A percentile compares a stretch with the other conserved stretches of the same genome.
phyloP scores from a whole-genome alignment of 2,888 invertebrate species.

The Lampropteryx suffumata region DNA sequence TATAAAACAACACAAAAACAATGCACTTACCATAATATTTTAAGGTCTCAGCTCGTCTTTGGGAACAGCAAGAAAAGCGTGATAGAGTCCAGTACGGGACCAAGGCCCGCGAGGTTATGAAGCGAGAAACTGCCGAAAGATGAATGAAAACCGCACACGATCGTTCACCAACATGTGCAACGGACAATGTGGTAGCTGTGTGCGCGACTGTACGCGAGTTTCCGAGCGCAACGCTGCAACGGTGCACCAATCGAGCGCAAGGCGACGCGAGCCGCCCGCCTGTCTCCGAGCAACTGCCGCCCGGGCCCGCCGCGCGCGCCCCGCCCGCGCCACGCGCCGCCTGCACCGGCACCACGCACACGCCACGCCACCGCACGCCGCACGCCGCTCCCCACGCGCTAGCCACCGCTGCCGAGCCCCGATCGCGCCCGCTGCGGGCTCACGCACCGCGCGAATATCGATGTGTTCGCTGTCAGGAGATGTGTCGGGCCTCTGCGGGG shows the following conservation, averaged over 20 bases:
- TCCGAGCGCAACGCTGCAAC: slow-evolving; percentile 64
- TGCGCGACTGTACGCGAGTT: slow-evolving; percentile 61
- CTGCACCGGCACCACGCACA: slow-evolving; percentile 51
- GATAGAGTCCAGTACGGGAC: slow-evolving; percentile 32
- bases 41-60: slow-evolving; percentile 18
- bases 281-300: slow-evolving; percentile 77
- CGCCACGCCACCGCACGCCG: slow-evolving; percentile 54
- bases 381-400: slow-evolving; percentile 52
- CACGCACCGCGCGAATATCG: slow-evolving; percentile 76
- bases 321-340: slow-evolving; percentile 56
- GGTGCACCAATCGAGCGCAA: slow-evolving; percentile 56
- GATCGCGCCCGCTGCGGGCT: slow-evolving; percentile 56
- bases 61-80: slow-evolving; percentile 31
- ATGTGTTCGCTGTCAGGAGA: slow-evolving; percentile 67
- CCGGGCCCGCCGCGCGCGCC: slow-evolving; percentile 69
- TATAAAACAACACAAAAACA: neutral
- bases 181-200: slow-evolving; percentile 47
- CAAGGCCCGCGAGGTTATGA: slow-evolving; percentile 38
- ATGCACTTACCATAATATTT: slow-evolving; percentile 29
- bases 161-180: slow-evolving; percentile 41
- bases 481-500: slow-evolving; percentile 49
- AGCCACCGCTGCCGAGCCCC: slow-evolving; percentile 43
- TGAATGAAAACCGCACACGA: slow-evolving; percentile 68
- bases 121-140: slow-evolving; percentile 45
- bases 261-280: slow-evolving; percentile 75